Evolutionary conservation across 1,140 invertebrate species (phyloP), one percentile per base, ranked within the genome.

Genomic region (Cyclargus thomasi): DNA sequence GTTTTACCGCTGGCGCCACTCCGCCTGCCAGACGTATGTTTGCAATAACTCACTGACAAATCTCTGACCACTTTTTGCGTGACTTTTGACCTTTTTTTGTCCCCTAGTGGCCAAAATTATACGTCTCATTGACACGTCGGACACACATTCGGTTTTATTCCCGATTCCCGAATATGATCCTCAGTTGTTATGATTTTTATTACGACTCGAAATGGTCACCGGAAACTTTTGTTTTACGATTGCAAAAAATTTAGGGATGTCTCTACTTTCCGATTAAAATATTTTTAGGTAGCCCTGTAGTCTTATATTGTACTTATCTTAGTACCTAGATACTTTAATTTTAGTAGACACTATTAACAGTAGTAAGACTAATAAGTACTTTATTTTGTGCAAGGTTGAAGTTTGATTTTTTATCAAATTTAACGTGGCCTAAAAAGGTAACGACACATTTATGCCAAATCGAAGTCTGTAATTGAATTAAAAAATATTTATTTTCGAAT

Each of bases 1-100:
- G 18, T 62, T 67, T 67, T 67, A 47, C 29, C 21, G 18, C 4
- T n/a, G 65, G 65, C 65, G 65, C 65, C 65, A 67, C 23, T 55
- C 29, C 57, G 70, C 70, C 70, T 67, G 36, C 10, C 35, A 53
- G 55, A 36, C 64, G 64, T 39, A 35, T 71, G 70, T 57, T 65
- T 63, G 67, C 69, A 69, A 75, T 75, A 73, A 75, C 62, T 75
- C 71, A 75, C 47, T 73, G 69, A 71, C 69, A 68, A 63, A 74
- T 69, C 62, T 36, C 63, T 39, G 63, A 64, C 63, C 63, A 18
- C 29, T 65, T 68, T 63, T 71, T 47, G 67, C 67, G 39, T 68
- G 65, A 67, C 63, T 70, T 71, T 67, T 72, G 70, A 70, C 67
- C 70, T 68, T 67, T 64, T 59, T 59, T 65, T 21, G 20, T n/a